phyloP scores from a whole-genome alignment of 1,140 invertebrate genomes.

The Neomicropteryx cornuta region DNA sequence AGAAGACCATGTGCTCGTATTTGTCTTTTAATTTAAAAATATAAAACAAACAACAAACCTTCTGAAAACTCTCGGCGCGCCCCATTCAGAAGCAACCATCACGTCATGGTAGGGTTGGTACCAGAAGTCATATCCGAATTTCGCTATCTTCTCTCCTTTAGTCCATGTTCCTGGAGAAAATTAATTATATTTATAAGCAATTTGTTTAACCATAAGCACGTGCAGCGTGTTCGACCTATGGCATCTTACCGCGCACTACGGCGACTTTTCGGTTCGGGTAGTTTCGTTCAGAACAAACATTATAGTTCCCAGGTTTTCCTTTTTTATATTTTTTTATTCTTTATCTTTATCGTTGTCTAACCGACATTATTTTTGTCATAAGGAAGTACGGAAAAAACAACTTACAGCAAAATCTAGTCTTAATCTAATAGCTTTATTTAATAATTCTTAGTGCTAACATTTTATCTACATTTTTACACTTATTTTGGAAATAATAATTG shows the following conservation, averaged over 20 bases:
- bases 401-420: too few species aligned
- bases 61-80: conserved; percentile 72
- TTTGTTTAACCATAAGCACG: conserved; percentile 1
- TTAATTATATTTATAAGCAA: conserved; percentile 1
- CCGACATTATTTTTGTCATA: too few species aligned
- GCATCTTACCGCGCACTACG: background rate
- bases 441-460: too few species aligned
- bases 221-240: too few species aligned
- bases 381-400: too few species aligned
- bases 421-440: too few species aligned
- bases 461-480: too few species aligned
- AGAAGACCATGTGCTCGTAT: too few species aligned
- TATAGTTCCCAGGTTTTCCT: background rate
- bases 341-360: too few species aligned
- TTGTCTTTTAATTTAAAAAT: conserved; percentile 4
- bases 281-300: background rate
- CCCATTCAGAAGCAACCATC: conserved; percentile 89
- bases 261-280: background rate
- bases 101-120: conserved; percentile 92
- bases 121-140: conserved; percentile 84
- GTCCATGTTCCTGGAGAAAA: conserved; percentile 51
- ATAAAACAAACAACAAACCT: too few species aligned
- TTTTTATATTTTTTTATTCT: background rate
- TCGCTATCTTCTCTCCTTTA: conserved; percentile 43
- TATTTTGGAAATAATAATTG: too few species aligned